These are phyloP conservation scores for Ametastegia equiseti DNA, from an alignment of 2,888 invertebrate species.

Conservation along the genomic window DNA sequence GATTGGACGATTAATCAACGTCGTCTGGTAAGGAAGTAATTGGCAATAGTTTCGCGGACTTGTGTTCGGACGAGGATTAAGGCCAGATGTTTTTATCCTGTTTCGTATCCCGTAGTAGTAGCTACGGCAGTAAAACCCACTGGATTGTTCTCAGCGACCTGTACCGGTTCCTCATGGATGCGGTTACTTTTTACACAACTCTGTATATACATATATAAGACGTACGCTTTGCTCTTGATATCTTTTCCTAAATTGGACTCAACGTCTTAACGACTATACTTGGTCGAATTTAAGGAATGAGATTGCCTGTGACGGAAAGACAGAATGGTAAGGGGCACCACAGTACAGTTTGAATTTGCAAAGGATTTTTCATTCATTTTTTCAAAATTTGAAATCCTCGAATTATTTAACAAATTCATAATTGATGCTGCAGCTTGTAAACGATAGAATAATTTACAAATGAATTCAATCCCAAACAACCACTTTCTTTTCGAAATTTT, in stretches of 20 bases:
- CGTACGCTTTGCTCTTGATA: not conserved
- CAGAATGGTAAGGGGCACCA: not conserved
- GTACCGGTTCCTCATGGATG: not conserved
- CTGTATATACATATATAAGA: too few relatives aligned
- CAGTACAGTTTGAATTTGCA: too few relatives aligned
- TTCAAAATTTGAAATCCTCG: too few relatives aligned
- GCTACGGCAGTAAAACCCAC: not conserved
- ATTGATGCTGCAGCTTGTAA: too few relatives aligned
- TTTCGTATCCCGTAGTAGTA: not conserved
- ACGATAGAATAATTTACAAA: too few relatives aligned
- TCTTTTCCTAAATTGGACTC: not conserved
- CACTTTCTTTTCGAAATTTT: too few relatives aligned
- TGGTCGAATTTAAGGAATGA: not conserved
- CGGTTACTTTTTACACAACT: not conserved
- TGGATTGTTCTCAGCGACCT: not conserved
- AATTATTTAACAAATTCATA: too few relatives aligned
- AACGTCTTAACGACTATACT: not conserved
- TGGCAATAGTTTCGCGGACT: slow-evolving; percentile 4
- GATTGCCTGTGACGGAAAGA: not conserved
- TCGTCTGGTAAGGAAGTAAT: not conserved
- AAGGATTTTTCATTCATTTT: too few relatives aligned
- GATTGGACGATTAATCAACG: not conserved
- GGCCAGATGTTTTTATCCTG: not conserved
- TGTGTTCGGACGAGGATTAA: slow-evolving; percentile 6
- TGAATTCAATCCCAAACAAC: too few relatives aligned